A percentile compares a stretch with the other conserved stretches of the same genome.
phyloP scores from a whole-genome alignment of 2,113 vertebrate species.

The Lagenorhynchus albirostris region DNA sequence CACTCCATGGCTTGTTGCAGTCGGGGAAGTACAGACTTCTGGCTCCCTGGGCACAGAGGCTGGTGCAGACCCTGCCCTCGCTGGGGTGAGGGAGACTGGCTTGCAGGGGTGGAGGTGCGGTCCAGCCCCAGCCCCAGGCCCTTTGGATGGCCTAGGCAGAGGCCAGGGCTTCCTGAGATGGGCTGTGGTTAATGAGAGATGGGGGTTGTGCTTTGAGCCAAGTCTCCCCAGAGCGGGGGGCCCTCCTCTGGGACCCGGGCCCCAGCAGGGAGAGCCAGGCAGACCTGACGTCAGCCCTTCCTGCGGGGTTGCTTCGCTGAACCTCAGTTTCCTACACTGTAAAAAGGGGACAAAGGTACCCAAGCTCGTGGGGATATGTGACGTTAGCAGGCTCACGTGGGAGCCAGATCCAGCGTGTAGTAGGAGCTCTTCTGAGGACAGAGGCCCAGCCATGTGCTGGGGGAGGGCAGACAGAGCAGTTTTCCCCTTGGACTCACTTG shows the following conservation, averaged over 20 bases:
- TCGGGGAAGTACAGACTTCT: conserved; percentile 35
- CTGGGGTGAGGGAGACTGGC: neutral
- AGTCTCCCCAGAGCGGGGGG: neutral
- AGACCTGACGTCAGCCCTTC: neutral
- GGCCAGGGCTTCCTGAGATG: neutral
- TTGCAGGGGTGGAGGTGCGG: neutral
- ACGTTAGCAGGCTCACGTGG: neutral
- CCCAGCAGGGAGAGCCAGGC: neutral
- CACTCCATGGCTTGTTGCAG: conserved; percentile 48
- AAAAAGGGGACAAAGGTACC: neutral
- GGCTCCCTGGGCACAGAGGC: neutral
- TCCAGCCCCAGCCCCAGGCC: neutral
- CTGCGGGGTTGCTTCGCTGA: neutral
- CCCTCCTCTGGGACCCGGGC: neutral
- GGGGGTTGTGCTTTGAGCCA: neutral
- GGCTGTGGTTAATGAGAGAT: neutral
- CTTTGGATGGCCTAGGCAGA: neutral
- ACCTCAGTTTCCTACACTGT: neutral
- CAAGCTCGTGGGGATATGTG: neutral
- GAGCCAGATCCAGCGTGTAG: accelerated
- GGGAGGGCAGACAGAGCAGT: neutral
- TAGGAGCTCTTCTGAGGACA: neutral
- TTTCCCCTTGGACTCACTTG: neutral
- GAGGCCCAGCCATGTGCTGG: neutral
- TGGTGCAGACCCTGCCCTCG: neutral